Evolutionary conservation across 1,140 invertebrate species (phyloP), one percentile per base, ranked within the genome.

Genomic region (Neodiprion lecontei): DNA sequence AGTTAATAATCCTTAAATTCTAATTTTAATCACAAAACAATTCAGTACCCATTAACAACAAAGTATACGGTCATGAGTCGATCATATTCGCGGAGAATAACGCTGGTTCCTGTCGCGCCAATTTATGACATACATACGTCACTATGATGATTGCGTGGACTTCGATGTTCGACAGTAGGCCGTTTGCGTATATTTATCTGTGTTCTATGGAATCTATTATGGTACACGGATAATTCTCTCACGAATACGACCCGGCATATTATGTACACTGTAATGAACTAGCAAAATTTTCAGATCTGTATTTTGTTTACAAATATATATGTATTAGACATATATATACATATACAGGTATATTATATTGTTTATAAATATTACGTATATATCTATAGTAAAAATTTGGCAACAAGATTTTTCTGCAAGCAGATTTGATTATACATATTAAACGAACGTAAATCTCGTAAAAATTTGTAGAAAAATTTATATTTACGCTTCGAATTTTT

Each of bases 371-470:
- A 14, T 14, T 65, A 65, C 17, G 7, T 21, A 65, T 14, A 65
- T 65, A 65, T 65, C 61, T 65, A 65, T 61, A 61, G 53, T 61
- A 61, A 23, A 69, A 69, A 69, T 69, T 69, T 69, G 67, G 67
- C 67, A 69, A 69, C 67, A 47, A 69, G 53, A 61, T 61, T 12
- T 47, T 69, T 69, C 67, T 69, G 67, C 67, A 69, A 23, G 67
- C 67, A 69, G 67, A 69, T 69, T 69, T 69, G 67, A 69, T 69
- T 69, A 69, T 69, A 23, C 61, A 65, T 65, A 40, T 40, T 65
- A 14, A 17, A 65, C 61, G 61, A 65, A 5, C 17, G 4, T 14
- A 65, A 1, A 7, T 21, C 12, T 14, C 61, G 17, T 65, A 65
- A 17, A 14, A 17, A 14, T 1, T 14, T 21, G 17, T 65, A 65